A percentile compares a stretch with the other conserved stretches of the same genome.
These are phyloP conservation scores for Geodia barretti DNA, from an alignment of 37 sponge, comb jelly and placozoan genomes.

Conservation along the genomic window DNA sequence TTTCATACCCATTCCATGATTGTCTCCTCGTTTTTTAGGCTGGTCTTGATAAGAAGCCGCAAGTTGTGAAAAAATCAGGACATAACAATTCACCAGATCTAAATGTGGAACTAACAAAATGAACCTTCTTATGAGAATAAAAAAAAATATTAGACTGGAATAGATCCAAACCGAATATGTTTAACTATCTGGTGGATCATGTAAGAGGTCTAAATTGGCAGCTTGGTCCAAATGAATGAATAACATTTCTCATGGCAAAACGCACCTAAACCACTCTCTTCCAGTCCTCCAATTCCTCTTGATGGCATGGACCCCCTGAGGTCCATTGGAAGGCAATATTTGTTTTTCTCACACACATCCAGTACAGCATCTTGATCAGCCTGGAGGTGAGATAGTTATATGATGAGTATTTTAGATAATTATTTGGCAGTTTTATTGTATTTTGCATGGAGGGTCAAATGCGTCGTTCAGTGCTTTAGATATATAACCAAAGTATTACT, in stretches of 20 bases:
- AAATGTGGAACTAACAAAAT: neutral
- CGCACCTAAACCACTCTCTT: conserved; percentile 6
- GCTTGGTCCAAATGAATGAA: neutral
- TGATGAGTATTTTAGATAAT: too few species aligned
- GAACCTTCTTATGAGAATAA: too few species aligned
- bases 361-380: conserved; percentile 77
- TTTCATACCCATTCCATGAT: conserved; percentile 56
- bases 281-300: conserved; percentile 49
- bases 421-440: neutral
- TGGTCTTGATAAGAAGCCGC: conserved; percentile 41
- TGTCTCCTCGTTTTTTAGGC: conserved; percentile 21
- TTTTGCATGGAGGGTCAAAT: neutral
- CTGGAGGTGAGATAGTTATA: conserved; percentile 16
- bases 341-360: conserved; percentile 24
- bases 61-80: conserved; percentile 55
- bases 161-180: neutral
- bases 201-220: neutral
- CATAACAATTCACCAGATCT: neutral
- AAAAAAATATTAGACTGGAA: neutral
- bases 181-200: neutral
- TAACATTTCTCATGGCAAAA: conserved; percentile 22
- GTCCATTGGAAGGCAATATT: neutral
- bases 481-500: too few species aligned
- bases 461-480: neutral
- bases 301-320: conserved; percentile 41